Conservation (phyloP, 2,888 invertebrate species). For the Hypomecis atomaria region DNA sequence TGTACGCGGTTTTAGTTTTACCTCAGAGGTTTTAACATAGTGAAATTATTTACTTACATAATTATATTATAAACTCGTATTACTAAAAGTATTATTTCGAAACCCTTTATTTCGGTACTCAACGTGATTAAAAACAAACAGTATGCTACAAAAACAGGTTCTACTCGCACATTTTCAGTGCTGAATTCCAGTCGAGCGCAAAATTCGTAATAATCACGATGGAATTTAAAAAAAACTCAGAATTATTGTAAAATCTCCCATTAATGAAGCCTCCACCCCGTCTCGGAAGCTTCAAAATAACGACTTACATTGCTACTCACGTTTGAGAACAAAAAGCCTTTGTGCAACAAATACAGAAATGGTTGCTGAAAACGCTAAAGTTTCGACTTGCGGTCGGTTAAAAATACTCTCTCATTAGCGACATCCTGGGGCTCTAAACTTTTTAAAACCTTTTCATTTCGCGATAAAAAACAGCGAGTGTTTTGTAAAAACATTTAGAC, state of each 20-base stretch:
- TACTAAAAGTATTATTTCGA: too few relatives aligned
- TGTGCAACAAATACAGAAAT: conserved; percentile 12
- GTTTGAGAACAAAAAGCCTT: conserved; percentile 5
- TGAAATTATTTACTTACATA: too few relatives aligned
- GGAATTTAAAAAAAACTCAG: conserved; percentile 13
- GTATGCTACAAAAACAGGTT: not conserved
- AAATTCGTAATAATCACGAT: conserved; percentile 19
- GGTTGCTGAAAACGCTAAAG: conserved; percentile 8
- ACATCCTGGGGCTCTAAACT: conserved; percentile 30
- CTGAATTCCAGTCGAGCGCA: not conserved
- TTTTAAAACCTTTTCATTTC: conserved; percentile 37
- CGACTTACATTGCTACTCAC: conserved; percentile 40
- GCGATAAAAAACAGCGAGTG: conserved; percentile 29
- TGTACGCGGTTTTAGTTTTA: too few relatives aligned
- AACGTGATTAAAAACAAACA: not conserved
- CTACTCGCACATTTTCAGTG: not conserved
- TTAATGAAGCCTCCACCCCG: conserved; percentile 44
- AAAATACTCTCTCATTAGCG: conserved; percentile 36
- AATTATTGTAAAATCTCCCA: conserved; percentile 23
- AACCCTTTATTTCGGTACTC: not conserved
- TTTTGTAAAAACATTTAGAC: conserved; percentile 28
- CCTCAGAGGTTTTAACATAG: too few relatives aligned
- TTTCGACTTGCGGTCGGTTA: conserved; percentile 18
- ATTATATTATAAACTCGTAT: too few relatives aligned
- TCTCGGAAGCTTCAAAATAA: conserved; percentile 26